phyloP scores from a whole-genome alignment of 35 echinoderm and acorn worm species.

The Acanthaster planci region DNA sequence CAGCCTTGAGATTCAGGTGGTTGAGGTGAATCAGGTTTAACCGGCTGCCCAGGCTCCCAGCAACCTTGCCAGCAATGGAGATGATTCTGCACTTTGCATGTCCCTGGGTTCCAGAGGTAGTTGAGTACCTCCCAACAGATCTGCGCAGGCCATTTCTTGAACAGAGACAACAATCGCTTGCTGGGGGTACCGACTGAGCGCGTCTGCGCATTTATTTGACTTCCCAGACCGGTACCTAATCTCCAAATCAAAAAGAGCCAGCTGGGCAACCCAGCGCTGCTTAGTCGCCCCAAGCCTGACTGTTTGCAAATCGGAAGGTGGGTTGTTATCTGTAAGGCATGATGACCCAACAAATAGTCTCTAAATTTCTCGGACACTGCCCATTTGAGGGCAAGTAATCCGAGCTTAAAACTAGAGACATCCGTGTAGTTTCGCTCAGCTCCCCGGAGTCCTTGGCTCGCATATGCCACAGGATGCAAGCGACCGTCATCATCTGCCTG shows the following conservation, averaged over 20 bases:
- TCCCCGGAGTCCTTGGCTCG: not conserved
- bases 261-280: not conserved
- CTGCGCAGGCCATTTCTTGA: too few relatives aligned
- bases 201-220: slow-evolving; percentile 29
- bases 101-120: too few relatives aligned
- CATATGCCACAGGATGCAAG: not conserved
- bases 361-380: not conserved
- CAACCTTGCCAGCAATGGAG: not conserved
- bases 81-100: too few relatives aligned
- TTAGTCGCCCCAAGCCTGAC: not conserved
- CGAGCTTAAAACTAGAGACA: not conserved
- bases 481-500: not conserved
- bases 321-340: not conserved
- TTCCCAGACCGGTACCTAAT: not conserved
- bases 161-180: not conserved
- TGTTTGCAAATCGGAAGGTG: not conserved
- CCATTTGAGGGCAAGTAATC: not conserved
- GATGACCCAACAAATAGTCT: not conserved
- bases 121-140: too few relatives aligned
- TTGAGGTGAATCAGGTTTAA: not conserved
- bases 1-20: not conserved
- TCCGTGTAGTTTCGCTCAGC: not conserved
- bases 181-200: not conserved
- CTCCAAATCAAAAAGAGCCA: not conserved
- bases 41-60: not conserved